Conservation (phyloP, 2,113 vertebrate species). For the Ia io region DNA sequence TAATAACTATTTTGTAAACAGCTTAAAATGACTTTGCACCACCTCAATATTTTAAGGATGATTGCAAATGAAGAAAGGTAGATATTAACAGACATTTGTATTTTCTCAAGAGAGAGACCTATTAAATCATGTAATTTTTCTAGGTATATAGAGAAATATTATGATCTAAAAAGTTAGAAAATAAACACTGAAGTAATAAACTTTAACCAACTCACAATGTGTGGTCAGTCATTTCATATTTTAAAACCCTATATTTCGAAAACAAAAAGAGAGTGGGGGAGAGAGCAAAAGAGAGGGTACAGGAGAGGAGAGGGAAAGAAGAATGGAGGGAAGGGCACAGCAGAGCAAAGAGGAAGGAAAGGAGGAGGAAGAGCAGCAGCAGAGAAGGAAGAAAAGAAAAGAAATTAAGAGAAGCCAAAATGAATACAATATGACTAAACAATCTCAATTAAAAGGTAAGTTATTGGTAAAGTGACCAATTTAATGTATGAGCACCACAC, state of each 20-base stretch:
- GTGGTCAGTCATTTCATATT: background rate
- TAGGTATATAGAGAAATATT: background rate
- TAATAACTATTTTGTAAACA: background rate
- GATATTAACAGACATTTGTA: background rate
- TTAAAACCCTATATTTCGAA: background rate
- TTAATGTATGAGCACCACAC: background rate
- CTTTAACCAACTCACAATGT: background rate
- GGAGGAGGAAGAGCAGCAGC: rapidly evolving
- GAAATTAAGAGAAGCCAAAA: background rate
- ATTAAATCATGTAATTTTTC: background rate
- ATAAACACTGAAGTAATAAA: background rate
- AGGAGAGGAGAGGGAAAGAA: too few species aligned
- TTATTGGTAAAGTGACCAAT: background rate
- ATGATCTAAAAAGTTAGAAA: background rate
- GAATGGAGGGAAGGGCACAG: background rate
- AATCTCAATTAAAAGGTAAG: background rate
- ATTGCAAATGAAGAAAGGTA: background rate
- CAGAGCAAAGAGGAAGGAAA: background rate
- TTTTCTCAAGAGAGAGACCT: background rate
- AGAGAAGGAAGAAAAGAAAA: background rate
- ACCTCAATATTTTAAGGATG: background rate
- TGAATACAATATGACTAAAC: background rate
- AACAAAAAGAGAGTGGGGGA: background rate
- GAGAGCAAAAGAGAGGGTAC: background rate
- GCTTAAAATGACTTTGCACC: background rate